Evolutionary conservation across 2,113 vertebrate genomes (phyloP).

Genomic region (Brienomyrus brachyistius): DNA sequence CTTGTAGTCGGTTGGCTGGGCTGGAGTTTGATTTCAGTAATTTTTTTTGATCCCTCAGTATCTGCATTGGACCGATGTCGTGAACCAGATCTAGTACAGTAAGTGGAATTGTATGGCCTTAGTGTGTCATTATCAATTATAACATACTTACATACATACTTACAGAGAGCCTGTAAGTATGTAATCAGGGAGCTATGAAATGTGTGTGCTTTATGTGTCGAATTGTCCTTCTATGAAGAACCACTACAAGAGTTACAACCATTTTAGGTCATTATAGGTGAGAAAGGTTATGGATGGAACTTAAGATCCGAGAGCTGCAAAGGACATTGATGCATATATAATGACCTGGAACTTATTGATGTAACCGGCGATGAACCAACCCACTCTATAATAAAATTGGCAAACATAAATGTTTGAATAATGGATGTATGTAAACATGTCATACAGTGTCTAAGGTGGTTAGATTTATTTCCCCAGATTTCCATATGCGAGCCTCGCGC

Average conservation of each 20-base stretch:
- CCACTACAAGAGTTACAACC: neutral
- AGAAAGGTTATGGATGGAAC: neutral
- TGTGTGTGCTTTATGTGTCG: neutral
- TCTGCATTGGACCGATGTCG: neutral
- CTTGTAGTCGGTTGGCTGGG: neutral
- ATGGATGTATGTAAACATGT: conserved; percentile 17
- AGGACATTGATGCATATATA: neutral
- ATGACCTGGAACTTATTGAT: neutral
- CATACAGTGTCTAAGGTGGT: conserved; percentile 10
- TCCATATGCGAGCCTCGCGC: conserved; percentile 41
- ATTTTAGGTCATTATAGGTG: neutral
- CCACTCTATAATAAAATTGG: neutral
- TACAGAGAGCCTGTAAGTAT: neutral
- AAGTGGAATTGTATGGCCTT: no score
- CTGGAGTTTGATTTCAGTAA: neutral
- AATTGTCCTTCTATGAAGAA: neutral
- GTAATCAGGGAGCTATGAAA: neutral
- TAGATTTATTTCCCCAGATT: conserved; percentile 47
- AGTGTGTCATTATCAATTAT: no score
- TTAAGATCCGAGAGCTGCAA: neutral
- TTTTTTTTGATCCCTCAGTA: neutral
- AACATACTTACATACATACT: no score
- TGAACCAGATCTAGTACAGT: neutral
- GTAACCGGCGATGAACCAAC: neutral
- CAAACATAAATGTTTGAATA: neutral